Conservation (phyloP, 2,888 invertebrate genomes). For the Leptopilina syphax region DNA sequence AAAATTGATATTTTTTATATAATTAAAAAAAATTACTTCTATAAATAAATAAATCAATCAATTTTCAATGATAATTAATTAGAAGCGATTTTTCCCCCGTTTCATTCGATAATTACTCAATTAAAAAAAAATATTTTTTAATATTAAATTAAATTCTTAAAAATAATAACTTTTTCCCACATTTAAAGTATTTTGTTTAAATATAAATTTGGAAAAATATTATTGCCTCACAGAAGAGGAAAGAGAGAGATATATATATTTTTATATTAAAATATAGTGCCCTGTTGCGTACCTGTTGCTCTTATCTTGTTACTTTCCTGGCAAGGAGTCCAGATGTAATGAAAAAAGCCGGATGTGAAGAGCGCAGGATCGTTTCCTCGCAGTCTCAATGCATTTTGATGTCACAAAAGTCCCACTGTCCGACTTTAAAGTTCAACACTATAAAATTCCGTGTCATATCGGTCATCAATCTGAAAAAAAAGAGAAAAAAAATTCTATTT, state of each 20-base stretch:
- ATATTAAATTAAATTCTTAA: no score
- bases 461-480: slow-evolving; percentile 5
- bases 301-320: slow-evolving; percentile 39
- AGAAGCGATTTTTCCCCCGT: no score
- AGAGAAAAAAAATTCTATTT: not conserved
- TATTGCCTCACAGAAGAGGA: not conserved
- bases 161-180: no score
- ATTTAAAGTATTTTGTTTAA: no score
- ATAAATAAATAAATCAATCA: no score
- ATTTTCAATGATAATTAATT: no score
- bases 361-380: slow-evolving; percentile 40
- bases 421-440: not conserved
- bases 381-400: slow-evolving; percentile 23
- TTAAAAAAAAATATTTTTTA: no score
- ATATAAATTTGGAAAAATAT: not conserved
- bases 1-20: no score
- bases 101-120: no score
- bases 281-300: slow-evolving; percentile 41
- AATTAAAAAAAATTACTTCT: no score
- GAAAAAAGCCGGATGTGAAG: slow-evolving; percentile 38
- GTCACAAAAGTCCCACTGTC: slow-evolving; percentile 25
- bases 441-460: slow-evolving; percentile 5
- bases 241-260: no score
- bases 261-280: slow-evolving; percentile 6
- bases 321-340: slow-evolving; percentile 33